Conservation (phyloP, 2,888 invertebrate species). For the Ochlodes sylvanus region DNA sequence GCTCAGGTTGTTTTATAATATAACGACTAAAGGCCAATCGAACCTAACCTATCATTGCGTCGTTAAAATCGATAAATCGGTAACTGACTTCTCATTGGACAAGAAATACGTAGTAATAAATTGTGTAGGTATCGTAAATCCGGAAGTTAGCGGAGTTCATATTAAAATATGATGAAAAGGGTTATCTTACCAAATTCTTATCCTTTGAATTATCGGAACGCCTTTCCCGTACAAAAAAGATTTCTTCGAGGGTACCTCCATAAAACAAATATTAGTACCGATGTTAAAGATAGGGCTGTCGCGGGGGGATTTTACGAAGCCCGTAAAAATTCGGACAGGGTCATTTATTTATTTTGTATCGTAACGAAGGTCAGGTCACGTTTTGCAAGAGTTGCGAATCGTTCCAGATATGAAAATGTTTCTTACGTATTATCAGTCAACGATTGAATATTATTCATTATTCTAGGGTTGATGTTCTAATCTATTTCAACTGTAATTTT, state of each 20-base stretch:
- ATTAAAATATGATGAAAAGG: constrained; percentile 25
- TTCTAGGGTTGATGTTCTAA: no score
- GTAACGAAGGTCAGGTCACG: constrained; percentile 58
- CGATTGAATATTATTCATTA: background rate
- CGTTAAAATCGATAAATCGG: background rate
- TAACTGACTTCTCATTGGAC: background rate
- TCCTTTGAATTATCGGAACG: constrained; percentile 21
- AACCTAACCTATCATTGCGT: no score
- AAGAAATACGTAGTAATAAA: background rate
- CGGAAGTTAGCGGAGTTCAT: background rate
- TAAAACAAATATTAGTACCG: constrained; percentile 69
- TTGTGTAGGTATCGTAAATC: constrained; percentile 1
- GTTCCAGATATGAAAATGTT: constrained; percentile 18
- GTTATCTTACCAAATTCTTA: constrained; percentile 24
- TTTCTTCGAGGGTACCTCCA: constrained; percentile 48
- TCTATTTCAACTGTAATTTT: no score
- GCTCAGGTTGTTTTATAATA: no score
- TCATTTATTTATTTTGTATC: constrained; percentile 60
- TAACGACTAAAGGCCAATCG: no score
- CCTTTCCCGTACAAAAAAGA: constrained; percentile 28
- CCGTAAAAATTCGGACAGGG: constrained; percentile 53
- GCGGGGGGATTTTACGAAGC: constrained; percentile 59
- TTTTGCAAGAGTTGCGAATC: constrained; percentile 51
- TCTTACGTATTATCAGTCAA: constrained; percentile 16
- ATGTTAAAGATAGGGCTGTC: constrained; percentile 60